Evolutionary conservation across 2,113 vertebrate genomes (phyloP).

Genomic region (Gymnogyps californianus): DNA sequence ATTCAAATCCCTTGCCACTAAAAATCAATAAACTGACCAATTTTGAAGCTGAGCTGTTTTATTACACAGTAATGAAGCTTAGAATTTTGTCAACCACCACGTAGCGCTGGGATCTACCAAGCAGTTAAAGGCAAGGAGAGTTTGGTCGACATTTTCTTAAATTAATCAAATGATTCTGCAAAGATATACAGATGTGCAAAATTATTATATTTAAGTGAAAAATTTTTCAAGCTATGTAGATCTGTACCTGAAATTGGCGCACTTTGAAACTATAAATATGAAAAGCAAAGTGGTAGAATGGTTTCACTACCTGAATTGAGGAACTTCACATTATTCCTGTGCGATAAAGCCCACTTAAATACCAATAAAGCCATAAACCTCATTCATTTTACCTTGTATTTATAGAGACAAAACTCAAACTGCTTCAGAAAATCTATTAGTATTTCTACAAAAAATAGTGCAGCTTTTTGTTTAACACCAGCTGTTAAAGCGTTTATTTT

Average conservation of each 20-base stretch:
- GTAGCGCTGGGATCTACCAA: constrained; percentile 1
- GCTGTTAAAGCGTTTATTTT: not conserved
- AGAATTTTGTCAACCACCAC: constrained; percentile 36
- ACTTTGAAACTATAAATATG: not conserved
- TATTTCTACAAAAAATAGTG: not conserved
- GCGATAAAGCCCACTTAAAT: not conserved
- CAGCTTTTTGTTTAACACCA: not conserved
- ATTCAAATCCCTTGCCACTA: constrained; percentile 31
- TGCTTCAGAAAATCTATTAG: not conserved
- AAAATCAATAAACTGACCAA: constrained; percentile 58
- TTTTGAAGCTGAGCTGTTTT: constrained; percentile 49
- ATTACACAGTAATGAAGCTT: constrained; percentile 55
- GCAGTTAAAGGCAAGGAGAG: not conserved
- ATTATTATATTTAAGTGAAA: not conserved
- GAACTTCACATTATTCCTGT: not conserved
- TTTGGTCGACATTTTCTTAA: not conserved
- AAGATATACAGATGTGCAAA: not conserved
- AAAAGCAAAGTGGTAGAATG: not conserved
- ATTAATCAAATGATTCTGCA: constrained; percentile 10
- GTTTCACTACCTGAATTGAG: not conserved
- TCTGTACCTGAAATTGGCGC: not conserved
- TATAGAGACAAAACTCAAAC: not conserved
- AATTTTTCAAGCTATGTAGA: not conserved
- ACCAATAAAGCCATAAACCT: not conserved
- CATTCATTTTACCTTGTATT: not conserved